Percentiles rank a stretch among this genome's conserved stretches.
These are phyloP conservation scores for Ligdia adustata DNA, from an alignment of 2,888 invertebrate species.

Conservation along the genomic window DNA sequence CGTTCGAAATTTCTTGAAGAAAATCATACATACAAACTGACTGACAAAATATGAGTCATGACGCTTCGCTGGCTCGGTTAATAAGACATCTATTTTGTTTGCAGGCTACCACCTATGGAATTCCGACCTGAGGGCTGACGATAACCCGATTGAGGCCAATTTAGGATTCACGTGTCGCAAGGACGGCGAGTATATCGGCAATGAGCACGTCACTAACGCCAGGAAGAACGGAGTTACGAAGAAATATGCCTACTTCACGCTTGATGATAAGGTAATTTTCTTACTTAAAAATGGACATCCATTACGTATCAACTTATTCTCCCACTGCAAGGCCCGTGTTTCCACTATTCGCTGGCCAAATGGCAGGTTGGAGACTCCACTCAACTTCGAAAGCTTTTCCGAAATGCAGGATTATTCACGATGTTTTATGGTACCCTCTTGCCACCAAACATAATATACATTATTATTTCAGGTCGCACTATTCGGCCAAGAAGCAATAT, in stretches of 20 bases:
- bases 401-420: too few species aligned
- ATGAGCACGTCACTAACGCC: constrained; percentile 87
- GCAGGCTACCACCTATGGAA: constrained; percentile 94
- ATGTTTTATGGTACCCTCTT: too few species aligned
- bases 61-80: neutral
- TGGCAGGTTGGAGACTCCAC: too few species aligned
- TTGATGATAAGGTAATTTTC: constrained; percentile 86
- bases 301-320: too few species aligned
- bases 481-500: constrained; percentile 94
- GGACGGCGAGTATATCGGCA: constrained; percentile 91
- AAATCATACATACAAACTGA: too few species aligned
- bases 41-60: too few species aligned
- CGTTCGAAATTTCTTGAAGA: too few species aligned
- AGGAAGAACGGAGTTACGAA: constrained; percentile 87
- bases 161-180: constrained; percentile 91
- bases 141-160: constrained; percentile 94
- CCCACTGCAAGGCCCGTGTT: too few species aligned
- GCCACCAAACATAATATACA: too few species aligned
- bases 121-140: constrained; percentile 90
- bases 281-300: too few species aligned
- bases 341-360: too few species aligned
- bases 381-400: too few species aligned
- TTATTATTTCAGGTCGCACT: constrained; percentile 84
- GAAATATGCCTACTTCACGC: constrained; percentile 89
- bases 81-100: constrained; percentile 26